These are phyloP conservation scores for Drosophila kepulauana DNA, from an alignment of 1,140 invertebrate species.

Conservation along the genomic window DNA sequence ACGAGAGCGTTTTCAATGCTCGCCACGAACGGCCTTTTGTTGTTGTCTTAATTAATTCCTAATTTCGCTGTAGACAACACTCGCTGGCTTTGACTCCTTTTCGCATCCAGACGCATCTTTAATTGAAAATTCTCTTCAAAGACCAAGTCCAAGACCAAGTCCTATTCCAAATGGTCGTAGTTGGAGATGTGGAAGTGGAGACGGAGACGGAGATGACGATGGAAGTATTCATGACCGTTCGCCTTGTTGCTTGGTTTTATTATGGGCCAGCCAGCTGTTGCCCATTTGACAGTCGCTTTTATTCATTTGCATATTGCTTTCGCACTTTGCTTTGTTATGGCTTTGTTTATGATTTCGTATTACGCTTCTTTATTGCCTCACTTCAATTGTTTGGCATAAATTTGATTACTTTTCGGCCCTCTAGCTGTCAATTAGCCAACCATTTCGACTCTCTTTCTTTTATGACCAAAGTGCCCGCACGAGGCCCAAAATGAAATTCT, in stretches of 20 bases:
- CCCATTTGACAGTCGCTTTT: slow-evolving; percentile 76
- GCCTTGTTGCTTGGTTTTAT: slow-evolving; percentile 47
- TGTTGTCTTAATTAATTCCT: slow-evolving; percentile 83
- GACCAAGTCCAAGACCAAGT: slow-evolving; percentile 25
- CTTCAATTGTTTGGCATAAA: slow-evolving; percentile 75
- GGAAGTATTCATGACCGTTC: slow-evolving; percentile 60
- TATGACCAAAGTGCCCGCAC: slow-evolving; percentile 17
- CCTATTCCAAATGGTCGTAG: neutral
- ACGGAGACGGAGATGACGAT: neutral
- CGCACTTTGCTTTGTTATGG: slow-evolving; percentile 75
- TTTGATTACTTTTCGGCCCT: slow-evolving; percentile 71
- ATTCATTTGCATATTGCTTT: slow-evolving; percentile 81
- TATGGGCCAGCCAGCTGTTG: slow-evolving; percentile 62
- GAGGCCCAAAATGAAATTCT: slow-evolving; percentile 9
- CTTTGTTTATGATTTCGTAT: slow-evolving; percentile 73
- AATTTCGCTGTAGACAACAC: slow-evolving; percentile 69
- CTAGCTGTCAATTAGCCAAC: slow-evolving; percentile 66
- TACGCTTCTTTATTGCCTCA: slow-evolving; percentile 71
- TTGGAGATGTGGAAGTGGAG: too few relatives aligned
- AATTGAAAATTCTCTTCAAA: slow-evolving; percentile 81
- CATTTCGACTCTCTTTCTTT: slow-evolving; percentile 23
- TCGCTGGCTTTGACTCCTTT: slow-evolving; percentile 77
- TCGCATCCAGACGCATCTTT: slow-evolving; percentile 55
- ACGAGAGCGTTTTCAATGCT: slow-evolving; percentile 32
- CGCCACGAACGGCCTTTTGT: slow-evolving; percentile 16